Evolutionary conservation across 2,888 invertebrate genomes (phyloP).

Genomic region (Aethes cnicana): DNA sequence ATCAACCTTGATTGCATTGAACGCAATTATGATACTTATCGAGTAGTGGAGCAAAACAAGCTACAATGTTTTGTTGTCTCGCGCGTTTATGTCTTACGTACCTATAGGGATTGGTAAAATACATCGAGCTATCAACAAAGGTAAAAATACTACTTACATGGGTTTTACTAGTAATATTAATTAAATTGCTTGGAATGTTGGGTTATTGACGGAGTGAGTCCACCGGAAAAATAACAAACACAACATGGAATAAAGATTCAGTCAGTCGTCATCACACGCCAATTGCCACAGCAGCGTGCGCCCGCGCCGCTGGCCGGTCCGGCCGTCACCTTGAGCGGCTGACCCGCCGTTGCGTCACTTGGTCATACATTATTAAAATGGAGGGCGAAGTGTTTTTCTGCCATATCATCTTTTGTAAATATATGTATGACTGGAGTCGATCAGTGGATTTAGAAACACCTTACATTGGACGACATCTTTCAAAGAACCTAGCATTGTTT

Average conservation of each 20-base stretch:
- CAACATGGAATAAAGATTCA: constrained; percentile 5
- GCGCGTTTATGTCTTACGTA: no score
- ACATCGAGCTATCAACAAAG: no score
- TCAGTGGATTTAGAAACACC: not conserved
- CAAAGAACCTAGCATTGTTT: no score
- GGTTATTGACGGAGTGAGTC: not conserved
- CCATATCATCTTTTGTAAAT: constrained; percentile 39
- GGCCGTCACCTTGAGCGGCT: constrained; percentile 54
- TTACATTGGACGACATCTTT: not conserved
- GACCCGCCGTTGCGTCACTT: constrained; percentile 71
- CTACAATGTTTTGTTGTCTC: no score
- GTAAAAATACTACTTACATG: no score
- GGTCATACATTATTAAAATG: constrained; percentile 65
- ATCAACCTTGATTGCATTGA: no score
- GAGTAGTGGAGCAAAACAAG: no score
- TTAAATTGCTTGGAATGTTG: not conserved
- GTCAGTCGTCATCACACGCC: constrained; percentile 19
- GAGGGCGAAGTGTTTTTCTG: constrained; percentile 59
- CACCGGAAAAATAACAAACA: not conserved
- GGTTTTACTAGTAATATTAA: no score
- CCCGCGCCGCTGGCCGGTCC: constrained; percentile 3
- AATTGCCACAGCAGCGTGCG: constrained; percentile 18
- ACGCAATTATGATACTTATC: no score
- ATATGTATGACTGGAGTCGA: constrained; percentile 8
- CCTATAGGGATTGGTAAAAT: no score